Evolutionary conservation across 2,888 invertebrate genomes (phyloP), one percentile per base, ranked within the genome.

Genomic region (Dilophus febrilis): DNA sequence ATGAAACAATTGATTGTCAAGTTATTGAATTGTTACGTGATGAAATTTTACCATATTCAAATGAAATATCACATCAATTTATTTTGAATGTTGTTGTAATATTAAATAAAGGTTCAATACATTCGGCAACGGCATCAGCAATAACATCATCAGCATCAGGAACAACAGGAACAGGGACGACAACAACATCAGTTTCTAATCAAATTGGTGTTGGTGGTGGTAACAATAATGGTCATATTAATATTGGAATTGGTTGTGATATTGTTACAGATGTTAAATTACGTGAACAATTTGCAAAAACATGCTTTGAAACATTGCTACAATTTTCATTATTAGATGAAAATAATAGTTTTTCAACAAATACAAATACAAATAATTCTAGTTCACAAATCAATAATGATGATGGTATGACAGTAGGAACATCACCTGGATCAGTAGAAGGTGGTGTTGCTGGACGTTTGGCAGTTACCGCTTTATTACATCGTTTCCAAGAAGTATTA

Each of bases 201-300:
- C 8, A 22, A 13, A 18, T 14, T 19, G 28, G 13, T 11, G 5
- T 35, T 8, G 7, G 10, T 40, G 18, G 34, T 16, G 13, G 12
- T 36, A 32, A 33, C 19, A 35, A 8, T 29, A 35, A 12, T 6
- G 31, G 27, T 31, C 16, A 14, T 13, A 4, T 31, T 7, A n/a
- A n/a, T n/a, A n/a, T n/a, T n/a, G n/a, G n/a, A n/a, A 35, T 16
- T 71, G 82, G 80, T 53, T 79, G 77, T 47, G 87, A 86, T 54
- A n/a, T n/a, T n/a, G 22, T 22, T 22, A 74, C 78, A 43, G 84
- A 84, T 53, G 64, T 78, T 45, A 80, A 86, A 44, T 69, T 92
- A 47, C 66, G 94, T 14, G 94, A 95, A 64, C 92, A 94, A 57
- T 94, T 95, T 64, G 94, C 95, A 34, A 84, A 92, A 55, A 84